phyloP scores from a whole-genome alignment of 2,113 vertebrate genomes.

The Ardeotis arabs region DNA sequence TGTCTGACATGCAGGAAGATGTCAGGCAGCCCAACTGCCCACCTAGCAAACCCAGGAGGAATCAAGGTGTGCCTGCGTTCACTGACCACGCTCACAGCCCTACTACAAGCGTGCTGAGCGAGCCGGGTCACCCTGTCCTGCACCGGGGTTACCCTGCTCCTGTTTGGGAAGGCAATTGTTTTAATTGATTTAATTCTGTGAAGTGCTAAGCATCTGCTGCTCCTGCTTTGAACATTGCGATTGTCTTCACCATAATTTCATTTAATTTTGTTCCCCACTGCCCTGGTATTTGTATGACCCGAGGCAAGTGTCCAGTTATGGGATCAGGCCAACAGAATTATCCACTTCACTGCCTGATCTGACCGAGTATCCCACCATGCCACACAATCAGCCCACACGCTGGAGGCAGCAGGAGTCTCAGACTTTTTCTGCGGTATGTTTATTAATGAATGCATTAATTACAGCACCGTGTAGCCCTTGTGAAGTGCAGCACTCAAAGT shows the following conservation, averaged over 20 bases:
- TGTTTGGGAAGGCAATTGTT: not conserved
- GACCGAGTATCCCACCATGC: not conserved
- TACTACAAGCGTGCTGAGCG: not conserved
- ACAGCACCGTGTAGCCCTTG: accelerated
- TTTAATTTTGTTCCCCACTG: not conserved
- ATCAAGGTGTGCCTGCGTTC: not conserved
- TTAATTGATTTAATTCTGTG: not conserved
- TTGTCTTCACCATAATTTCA: not conserved
- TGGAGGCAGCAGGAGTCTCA: not conserved
- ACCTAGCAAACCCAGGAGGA: not conserved
- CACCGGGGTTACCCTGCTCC: not conserved
- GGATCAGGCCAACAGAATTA: not conserved
- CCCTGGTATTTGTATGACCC: not conserved
- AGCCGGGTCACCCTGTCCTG: not conserved
- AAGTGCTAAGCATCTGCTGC: not conserved
- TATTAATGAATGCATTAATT: not conserved
- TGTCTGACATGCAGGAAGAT: not conserved
- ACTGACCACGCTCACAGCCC: not conserved
- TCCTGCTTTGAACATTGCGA: not conserved
- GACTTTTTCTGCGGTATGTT: not conserved
- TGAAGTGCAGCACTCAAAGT: not conserved
- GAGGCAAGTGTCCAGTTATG: not conserved
- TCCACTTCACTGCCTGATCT: not conserved
- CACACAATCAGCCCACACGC: not conserved
- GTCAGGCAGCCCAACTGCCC: not conserved